Evolutionary conservation across 2,888 invertebrate genomes (phyloP).

Genomic region (Brachylomia viminalis): DNA sequence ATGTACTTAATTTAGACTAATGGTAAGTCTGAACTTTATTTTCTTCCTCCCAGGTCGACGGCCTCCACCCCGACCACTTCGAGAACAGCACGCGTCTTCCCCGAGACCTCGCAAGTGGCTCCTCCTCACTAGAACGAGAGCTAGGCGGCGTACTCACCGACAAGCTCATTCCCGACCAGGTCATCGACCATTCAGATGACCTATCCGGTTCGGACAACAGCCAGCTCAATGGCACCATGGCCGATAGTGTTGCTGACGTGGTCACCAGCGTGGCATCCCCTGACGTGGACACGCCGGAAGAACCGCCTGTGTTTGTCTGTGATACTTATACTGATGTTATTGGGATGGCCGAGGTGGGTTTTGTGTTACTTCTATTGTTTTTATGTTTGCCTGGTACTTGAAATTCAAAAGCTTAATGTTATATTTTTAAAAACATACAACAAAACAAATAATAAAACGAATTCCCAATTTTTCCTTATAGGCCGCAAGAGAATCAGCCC

Average conservation of each 20-base stretch:
- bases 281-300: constrained; percentile 80
- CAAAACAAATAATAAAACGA: background rate
- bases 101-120: constrained; percentile 81
- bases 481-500: constrained; percentile 80
- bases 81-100: constrained; percentile 70
- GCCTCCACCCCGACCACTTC: constrained; percentile 83
- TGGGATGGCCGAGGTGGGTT: constrained; percentile 81
- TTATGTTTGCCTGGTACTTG: constrained; percentile 38
- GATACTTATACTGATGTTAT: constrained; percentile 81
- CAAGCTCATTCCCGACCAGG: constrained; percentile 59
- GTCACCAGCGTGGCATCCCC: constrained; percentile 47
- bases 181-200: constrained; percentile 49
- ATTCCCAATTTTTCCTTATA: constrained; percentile 55
- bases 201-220: constrained; percentile 14
- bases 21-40: background rate
- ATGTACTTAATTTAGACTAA: no score
- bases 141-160: constrained; percentile 67
- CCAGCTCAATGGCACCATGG: constrained; percentile 43
- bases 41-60: constrained; percentile 78
- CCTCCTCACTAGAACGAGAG: constrained; percentile 85
- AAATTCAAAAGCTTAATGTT: background rate
- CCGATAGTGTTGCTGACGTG: constrained; percentile 34
- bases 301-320: constrained; percentile 81
- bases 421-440: no score
- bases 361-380: constrained; percentile 15